Conservation (phyloP, 2,113 vertebrate genomes). For the Sapayoa aenigma region DNA sequence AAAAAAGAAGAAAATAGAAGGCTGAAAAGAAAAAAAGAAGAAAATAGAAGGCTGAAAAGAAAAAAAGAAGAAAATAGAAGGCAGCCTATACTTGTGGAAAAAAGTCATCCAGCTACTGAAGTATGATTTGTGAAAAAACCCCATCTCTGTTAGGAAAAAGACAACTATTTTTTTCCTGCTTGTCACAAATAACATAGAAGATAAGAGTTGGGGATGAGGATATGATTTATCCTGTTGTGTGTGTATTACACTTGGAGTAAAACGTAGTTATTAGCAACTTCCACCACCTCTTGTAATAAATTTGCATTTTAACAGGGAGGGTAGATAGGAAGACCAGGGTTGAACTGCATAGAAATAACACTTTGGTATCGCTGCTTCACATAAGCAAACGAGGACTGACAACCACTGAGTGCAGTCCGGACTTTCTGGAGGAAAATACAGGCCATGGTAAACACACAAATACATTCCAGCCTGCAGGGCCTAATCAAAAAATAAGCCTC, state of each 20-base stretch:
- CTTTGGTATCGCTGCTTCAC: not conserved
- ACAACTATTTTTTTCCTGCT: not conserved
- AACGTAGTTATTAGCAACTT: not conserved
- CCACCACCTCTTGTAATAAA: not conserved
- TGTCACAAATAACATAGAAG: not conserved
- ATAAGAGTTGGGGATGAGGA: not conserved
- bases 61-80: not conserved
- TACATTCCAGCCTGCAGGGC: not conserved
- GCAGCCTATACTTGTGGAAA: not conserved
- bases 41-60: not conserved
- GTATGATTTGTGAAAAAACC: not conserved
- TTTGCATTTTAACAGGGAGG: not conserved
- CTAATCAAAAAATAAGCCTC: not conserved
- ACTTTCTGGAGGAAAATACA: conserved; percentile 5
- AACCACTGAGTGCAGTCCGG: not conserved
- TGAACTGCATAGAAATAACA: not conserved
- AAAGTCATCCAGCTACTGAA: not conserved
- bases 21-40: no score
- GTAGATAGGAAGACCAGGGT: not conserved
- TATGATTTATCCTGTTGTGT: not conserved
- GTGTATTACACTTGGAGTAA: not conserved
- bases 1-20: not conserved
- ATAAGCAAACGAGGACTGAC: not conserved
- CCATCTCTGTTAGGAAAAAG: not conserved
- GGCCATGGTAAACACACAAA: conserved; percentile 27